Conservation (phyloP, 2,888 invertebrate genomes). For the Serrognathus titanus region DNA sequence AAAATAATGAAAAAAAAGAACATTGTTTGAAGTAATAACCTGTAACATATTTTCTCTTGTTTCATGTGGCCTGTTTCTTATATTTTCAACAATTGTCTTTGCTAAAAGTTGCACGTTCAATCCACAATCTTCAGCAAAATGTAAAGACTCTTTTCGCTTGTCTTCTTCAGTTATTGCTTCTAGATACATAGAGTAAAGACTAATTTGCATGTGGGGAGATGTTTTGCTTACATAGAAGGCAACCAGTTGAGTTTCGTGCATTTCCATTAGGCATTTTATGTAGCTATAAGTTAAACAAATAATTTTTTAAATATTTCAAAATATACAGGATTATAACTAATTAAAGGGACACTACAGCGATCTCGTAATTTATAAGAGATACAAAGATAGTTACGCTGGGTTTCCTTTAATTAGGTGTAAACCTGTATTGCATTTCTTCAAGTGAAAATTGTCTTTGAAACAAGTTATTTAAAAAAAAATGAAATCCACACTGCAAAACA, state of each 20-base stretch:
- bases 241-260: slow-evolving; percentile 72
- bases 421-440: no score
- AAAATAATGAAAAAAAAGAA: not conserved
- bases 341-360: not conserved
- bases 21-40: slow-evolving; percentile 23
- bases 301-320: not conserved
- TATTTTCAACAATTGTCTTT: slow-evolving; percentile 78
- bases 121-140: slow-evolving; percentile 69
- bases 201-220: slow-evolving; percentile 58
- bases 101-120: slow-evolving; percentile 84
- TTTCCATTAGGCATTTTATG: slow-evolving; percentile 67
- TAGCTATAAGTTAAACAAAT: slow-evolving; percentile 47
- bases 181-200: slow-evolving; percentile 66
- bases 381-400: no score
- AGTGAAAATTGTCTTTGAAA: no score
- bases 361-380: no score
- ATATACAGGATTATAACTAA: not conserved
- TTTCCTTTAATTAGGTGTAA: no score
- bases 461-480: no score
- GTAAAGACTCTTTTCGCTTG: slow-evolving; percentile 64
- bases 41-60: slow-evolving; percentile 40
- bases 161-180: slow-evolving; percentile 63
- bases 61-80: slow-evolving; percentile 51
- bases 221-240: slow-evolving; percentile 84
- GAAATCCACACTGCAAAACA: no score